These are phyloP conservation scores for Capromys pilorides DNA, from an alignment of 2,797 vertebrate species.

Conservation along the genomic window DNA sequence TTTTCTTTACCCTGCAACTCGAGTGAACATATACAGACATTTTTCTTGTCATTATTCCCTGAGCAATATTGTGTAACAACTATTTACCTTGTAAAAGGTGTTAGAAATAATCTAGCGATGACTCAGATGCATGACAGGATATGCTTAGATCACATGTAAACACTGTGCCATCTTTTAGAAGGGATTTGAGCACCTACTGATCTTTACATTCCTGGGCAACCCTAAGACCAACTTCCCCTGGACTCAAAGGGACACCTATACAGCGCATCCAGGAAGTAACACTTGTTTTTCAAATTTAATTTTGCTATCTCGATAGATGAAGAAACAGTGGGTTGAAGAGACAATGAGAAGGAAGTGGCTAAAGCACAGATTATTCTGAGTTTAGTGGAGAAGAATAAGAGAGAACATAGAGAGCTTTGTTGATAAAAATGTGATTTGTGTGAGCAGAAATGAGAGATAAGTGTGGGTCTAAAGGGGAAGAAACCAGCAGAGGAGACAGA, in stretches of 20 bases:
- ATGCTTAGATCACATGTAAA: neutral
- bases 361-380: neutral
- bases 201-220: neutral
- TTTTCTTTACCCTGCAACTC: neutral
- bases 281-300: slow-evolving; percentile 32
- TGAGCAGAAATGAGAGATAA: neutral
- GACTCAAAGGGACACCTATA: neutral
- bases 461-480: neutral
- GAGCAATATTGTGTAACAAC: neutral
- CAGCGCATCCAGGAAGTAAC: neutral
- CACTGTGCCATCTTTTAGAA: neutral
- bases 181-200: neutral
- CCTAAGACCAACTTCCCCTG: neutral
- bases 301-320: neutral
- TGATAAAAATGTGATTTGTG: slow-evolving; percentile 11
- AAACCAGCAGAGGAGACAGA: neutral
- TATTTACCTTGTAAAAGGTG: neutral
- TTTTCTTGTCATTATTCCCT: neutral
- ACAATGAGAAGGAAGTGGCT: slow-evolving; percentile 40
- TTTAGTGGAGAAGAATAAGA: neutral
- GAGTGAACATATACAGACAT: neutral
- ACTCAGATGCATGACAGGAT: neutral
- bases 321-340: slow-evolving; percentile 1
- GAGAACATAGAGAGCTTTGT: neutral
- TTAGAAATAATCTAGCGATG: neutral